Conservation (phyloP, 2,797 vertebrate species). For the Rhabdomys pumilio region DNA sequence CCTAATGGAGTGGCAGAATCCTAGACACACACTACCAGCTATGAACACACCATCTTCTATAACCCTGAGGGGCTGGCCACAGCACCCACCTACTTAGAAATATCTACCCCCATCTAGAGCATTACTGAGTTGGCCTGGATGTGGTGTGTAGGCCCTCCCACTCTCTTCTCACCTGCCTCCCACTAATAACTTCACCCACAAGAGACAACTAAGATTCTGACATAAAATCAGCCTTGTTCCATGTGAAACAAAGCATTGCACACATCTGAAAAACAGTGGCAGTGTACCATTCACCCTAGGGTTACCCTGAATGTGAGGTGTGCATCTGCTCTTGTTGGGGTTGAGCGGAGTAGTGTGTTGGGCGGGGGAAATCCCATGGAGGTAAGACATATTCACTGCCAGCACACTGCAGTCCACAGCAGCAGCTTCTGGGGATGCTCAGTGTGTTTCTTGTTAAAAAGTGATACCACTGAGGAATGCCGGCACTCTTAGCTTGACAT, state of each 20-base stretch:
- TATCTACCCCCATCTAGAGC: constrained; percentile 95
- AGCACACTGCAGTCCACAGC: rapidly evolving
- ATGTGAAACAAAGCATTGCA: not conserved
- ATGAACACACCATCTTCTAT: not conserved
- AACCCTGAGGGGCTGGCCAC: constrained; percentile 75
- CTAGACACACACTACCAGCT: constrained; percentile 83
- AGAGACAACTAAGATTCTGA: rapidly evolving
- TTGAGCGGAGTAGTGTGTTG: not conserved
- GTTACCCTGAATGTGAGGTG: rapidly evolving
- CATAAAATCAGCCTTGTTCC: not conserved
- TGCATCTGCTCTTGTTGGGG: not conserved
- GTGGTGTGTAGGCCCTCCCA: constrained; percentile 90
- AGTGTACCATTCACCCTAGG: rapidly evolving
- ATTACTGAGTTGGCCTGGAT: constrained; percentile 97
- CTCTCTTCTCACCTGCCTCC: not conserved
- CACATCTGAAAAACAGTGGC: not conserved
- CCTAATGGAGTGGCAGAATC: constrained; percentile 93
- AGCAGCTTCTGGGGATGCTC: too few species aligned
- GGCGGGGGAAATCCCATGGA: not conserved
- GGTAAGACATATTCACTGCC: not conserved
- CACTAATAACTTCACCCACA: rapidly evolving
- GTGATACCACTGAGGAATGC: not conserved
- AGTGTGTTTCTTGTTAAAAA: not conserved
- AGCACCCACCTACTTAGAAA: constrained; percentile 93
- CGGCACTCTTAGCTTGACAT: not conserved